These are phyloP conservation scores for Hapalemur alaotrensis DNA, from an alignment of 2,797 vertebrate species.

Conservation along the genomic window DNA sequence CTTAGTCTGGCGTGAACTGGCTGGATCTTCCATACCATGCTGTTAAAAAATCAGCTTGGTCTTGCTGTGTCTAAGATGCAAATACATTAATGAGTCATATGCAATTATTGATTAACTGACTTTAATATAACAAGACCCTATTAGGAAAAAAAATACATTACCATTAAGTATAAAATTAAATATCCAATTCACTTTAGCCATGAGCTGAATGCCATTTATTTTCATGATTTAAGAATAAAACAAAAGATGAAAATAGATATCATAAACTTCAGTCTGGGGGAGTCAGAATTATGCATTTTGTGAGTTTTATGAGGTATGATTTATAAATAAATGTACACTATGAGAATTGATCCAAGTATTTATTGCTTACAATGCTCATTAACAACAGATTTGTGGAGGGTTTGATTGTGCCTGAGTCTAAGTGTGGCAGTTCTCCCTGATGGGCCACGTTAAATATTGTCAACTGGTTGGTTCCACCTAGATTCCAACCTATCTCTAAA, in stretches of 20 bases:
- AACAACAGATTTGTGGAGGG: neutral
- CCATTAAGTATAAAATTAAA: neutral
- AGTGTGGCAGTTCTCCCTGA: neutral
- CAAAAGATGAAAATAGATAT: neutral
- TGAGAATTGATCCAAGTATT: neutral
- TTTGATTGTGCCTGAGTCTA: neutral
- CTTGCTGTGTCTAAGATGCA: neutral
- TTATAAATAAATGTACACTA: neutral
- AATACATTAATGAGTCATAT: neutral
- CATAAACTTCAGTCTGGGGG: neutral
- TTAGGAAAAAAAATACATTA: slow-evolving; percentile 16
- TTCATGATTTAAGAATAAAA: neutral
- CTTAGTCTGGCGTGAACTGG: neutral
- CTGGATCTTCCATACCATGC: neutral
- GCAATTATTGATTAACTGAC: neutral
- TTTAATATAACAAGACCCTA: neutral
- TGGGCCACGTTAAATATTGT: neutral
- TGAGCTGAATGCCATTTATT: neutral
- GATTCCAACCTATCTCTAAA: neutral
- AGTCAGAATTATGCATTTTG: neutral
- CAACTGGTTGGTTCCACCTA: neutral
- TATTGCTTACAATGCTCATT: neutral
- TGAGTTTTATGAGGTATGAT: neutral
- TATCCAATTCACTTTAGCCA: neutral
- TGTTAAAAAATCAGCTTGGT: neutral